These are phyloP conservation scores for Brachionus koreanus DNA, from an alignment of 1,140 invertebrate genomes.

Conservation along the genomic window DNA sequence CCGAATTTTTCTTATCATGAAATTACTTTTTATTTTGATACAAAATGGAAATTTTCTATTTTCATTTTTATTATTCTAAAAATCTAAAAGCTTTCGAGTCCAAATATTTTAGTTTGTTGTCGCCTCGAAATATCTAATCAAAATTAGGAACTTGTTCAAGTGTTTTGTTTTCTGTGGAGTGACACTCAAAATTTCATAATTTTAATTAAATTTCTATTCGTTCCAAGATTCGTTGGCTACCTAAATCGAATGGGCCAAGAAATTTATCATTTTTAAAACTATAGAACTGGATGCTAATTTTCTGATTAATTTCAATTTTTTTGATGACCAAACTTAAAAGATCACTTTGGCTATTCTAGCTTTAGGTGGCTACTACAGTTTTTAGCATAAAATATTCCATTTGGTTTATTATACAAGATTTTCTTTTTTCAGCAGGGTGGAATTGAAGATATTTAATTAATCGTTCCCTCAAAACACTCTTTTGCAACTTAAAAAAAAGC, in stretches of 20 bases:
- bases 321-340: background rate
- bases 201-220: background rate
- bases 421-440: background rate
- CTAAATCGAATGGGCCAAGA: background rate
- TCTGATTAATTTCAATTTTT: background rate
- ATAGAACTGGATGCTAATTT: no score
- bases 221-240: background rate
- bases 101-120: background rate
- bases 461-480: background rate
- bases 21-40: background rate
- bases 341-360: background rate
- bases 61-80: background rate
- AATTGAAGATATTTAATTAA: slow-evolving; percentile 3
- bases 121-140: background rate
- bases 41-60: background rate
- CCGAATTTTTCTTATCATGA: slow-evolving; percentile 6
- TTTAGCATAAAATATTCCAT: background rate
- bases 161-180: background rate
- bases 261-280: background rate
- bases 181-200: background rate
- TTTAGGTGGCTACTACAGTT: background rate
- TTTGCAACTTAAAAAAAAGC: background rate
- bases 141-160: background rate
- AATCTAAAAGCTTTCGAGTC: background rate
- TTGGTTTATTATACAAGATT: background rate